Conservation (phyloP, 2,797 vertebrate genomes). For the Passerculus sandwichensis region DNA sequence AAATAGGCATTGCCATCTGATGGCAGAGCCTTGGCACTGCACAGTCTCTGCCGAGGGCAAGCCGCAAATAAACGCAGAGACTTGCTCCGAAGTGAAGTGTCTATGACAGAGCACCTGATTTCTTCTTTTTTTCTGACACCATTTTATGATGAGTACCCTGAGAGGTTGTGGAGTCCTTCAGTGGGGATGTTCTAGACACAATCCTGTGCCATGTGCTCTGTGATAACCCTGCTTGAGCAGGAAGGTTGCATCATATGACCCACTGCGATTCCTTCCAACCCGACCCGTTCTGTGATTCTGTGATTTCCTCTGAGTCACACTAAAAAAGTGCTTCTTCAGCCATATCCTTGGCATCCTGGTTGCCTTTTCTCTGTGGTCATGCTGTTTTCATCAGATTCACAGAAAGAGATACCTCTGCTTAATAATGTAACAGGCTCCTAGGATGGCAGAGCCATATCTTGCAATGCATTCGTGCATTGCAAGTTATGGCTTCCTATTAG, state of each 20-base stretch:
- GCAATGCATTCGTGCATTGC: neutral
- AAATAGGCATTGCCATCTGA: constrained; percentile 9
- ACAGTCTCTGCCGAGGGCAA: neutral
- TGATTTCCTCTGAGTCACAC: neutral
- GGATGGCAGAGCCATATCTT: neutral
- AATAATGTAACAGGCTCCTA: neutral
- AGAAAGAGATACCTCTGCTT: neutral
- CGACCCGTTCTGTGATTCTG: neutral
- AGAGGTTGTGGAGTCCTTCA: neutral
- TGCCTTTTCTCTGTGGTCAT: neutral
- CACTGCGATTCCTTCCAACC: neutral
- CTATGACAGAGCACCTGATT: neutral
- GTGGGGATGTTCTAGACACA: neutral
- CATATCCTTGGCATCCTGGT: neutral
- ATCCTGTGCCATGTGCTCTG: neutral
- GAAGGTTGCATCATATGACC: too few species aligned
- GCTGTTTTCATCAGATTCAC: neutral
- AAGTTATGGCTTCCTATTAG: neutral
- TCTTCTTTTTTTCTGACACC: neutral
- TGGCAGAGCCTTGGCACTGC: neutral
- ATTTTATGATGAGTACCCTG: neutral
- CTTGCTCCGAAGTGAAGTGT: neutral
- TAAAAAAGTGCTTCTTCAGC: neutral
- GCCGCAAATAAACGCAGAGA: fast-evolving
- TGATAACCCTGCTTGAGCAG: neutral